Evolutionary conservation across 2,797 vertebrate species (phyloP), one percentile per base, ranked within the genome.

Genomic region (Furcifer pardalis): DNA sequence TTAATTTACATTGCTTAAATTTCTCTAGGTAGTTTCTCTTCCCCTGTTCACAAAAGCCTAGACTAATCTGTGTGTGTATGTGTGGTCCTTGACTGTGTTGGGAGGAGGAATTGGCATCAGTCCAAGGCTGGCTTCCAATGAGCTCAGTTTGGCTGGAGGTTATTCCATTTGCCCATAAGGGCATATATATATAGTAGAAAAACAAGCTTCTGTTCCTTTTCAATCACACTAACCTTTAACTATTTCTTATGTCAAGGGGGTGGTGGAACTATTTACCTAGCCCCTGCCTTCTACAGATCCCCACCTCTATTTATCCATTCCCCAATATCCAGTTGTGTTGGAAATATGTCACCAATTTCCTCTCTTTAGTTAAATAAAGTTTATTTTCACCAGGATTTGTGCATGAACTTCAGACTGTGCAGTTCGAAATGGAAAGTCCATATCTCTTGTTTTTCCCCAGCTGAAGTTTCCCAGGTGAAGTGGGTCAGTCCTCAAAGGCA

Each of bases 81-180:
- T n/a, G 82, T 89, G 87, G 66, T 88, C 87, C 68, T 2, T 1
- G 72, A 30, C 12, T 69, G 12, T 56, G 69, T 15, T 0, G 0
- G n/a, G 46, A 76, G 15, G 10, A 87, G 77, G 32, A 86, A 30
- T 37, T 81, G 62, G 52, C 77, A 71, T 27, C 1, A 1, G 73
- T 92, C 78, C 85, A 88, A 0, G 0, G 69, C 81, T 63, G 87
- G 13, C 59, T 83, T 81, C 59, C 85, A 84, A 80, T 42, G 25
- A 78, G 66, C 85, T 62, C 40, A 56, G 30, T 35, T 35, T 78
- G 40, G 72, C 32, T 42, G 13, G n/a, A 84, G 76, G 77, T 25
- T 19, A 42, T 76, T 90, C 32, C 6, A 62, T 86, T 86, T 91
- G 37, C 84, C 69, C 81, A 77, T 62, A 60, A 88, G 83, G 88